Conservation (phyloP, 2,797 vertebrate species). For the Myripristis murdjan region DNA sequence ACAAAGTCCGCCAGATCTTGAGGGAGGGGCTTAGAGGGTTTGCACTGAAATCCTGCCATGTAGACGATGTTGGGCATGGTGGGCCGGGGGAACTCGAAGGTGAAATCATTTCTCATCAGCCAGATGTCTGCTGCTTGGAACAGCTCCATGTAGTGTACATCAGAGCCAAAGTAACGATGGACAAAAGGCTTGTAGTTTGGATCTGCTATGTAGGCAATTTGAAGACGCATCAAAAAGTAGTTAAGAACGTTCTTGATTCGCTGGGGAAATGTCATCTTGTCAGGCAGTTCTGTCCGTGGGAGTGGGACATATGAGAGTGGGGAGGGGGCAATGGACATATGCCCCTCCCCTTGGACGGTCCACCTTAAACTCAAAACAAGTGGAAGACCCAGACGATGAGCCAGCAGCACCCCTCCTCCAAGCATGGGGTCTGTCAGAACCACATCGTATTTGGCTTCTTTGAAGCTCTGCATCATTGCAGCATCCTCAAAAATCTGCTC, state of each 20-base stretch:
- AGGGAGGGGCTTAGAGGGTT: constrained; percentile 69
- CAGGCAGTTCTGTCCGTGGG: constrained; percentile 50
- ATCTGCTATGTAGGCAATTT: constrained; percentile 40
- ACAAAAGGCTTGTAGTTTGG: constrained; percentile 63
- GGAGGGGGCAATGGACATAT: constrained; percentile 60
- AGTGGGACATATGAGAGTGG: constrained; percentile 73
- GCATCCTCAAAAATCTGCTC: constrained; percentile 21
- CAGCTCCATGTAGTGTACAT: constrained; percentile 74
- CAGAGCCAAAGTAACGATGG: constrained; percentile 66
- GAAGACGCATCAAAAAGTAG: constrained; percentile 35
- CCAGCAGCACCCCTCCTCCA: constrained; percentile 65
- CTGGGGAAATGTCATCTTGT: constrained; percentile 69
- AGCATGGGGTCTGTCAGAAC: constrained; percentile 69
- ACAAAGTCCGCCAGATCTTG: constrained; percentile 72
- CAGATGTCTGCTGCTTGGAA: constrained; percentile 80
- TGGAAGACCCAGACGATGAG: constrained; percentile 68
- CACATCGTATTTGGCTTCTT: constrained; percentile 67
- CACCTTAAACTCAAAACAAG: constrained; percentile 76
- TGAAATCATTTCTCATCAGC: constrained; percentile 82
- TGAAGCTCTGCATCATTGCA: constrained; percentile 62
- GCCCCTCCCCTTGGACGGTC: constrained; percentile 68
- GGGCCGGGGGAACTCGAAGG: constrained; percentile 78
- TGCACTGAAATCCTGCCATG: constrained; percentile 83
- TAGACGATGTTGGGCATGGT: constrained; percentile 83
- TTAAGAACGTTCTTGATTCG: constrained; percentile 52